Conservation (phyloP, 1,140 invertebrate species). For the Cyrtorhinus lividipennis region DNA sequence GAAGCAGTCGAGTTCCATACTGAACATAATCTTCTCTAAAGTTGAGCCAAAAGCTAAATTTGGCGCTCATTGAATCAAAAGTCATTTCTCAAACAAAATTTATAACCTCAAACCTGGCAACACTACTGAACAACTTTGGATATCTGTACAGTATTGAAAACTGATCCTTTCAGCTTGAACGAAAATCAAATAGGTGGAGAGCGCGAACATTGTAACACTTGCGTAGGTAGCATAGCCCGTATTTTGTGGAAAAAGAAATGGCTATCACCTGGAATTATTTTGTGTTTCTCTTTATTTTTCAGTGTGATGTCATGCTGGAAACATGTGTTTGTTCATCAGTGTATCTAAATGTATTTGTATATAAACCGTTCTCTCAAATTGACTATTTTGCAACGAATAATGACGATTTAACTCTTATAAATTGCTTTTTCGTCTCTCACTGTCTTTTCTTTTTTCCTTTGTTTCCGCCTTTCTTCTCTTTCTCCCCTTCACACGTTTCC, state of each 20-base stretch:
- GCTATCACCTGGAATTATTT: background rate
- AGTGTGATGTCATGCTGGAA: conserved; percentile 15
- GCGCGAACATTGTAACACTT: too few species aligned
- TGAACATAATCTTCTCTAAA: too few species aligned
- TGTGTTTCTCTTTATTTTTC: conserved; percentile 9
- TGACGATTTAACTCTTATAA: conserved; percentile 14
- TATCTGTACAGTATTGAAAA: too few species aligned
- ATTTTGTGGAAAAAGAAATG: conserved; percentile 1
- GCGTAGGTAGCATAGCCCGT: background rate
- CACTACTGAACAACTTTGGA: too few species aligned
- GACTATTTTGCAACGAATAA: conserved; percentile 5
- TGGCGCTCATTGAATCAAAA: too few species aligned
- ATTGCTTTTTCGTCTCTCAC: conserved; percentile 29
- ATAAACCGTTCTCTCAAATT: background rate
- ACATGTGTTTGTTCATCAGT: conserved; percentile 2
- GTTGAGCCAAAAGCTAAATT: too few species aligned
- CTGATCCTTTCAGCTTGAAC: too few species aligned
- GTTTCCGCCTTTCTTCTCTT: too few species aligned
- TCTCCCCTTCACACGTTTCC: conserved; percentile 33
- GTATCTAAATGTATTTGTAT: conserved; percentile 1
- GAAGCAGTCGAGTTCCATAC: too few species aligned
- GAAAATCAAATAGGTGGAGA: too few species aligned
- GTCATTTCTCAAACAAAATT: too few species aligned
- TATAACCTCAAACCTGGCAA: too few species aligned
- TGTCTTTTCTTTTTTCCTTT: conserved; percentile 33